Evolutionary conservation across 2,113 vertebrate species (phyloP).

Genomic region (Pelecanoides urinatrix): DNA sequence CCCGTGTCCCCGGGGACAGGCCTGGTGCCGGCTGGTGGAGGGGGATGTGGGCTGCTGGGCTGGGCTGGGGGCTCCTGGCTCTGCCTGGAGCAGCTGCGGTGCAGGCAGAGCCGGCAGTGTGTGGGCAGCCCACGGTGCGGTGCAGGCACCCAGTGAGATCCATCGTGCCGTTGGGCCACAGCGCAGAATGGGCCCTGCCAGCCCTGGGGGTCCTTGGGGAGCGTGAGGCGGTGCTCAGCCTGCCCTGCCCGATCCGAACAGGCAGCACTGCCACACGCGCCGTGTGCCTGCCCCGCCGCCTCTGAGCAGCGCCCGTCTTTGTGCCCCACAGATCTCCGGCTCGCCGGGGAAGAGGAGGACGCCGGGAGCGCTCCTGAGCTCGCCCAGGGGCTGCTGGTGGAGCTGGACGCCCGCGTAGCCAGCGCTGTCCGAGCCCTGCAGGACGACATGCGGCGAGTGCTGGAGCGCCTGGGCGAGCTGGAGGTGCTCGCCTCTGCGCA

Average conservation of each 20-base stretch:
- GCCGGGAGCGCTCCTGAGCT: fast-evolving
- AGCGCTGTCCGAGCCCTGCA: slow-evolving; percentile 80
- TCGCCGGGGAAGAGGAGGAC: fast-evolving
- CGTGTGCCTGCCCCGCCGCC: fast-evolving
- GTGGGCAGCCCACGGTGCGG: fast-evolving
- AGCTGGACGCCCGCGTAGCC: slow-evolving; percentile 78
- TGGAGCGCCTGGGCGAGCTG: slow-evolving; percentile 81
- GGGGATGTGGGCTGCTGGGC: background rate
- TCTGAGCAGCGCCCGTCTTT: background rate
- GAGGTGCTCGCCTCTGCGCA: slow-evolving; percentile 73
- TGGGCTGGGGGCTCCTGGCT: background rate
- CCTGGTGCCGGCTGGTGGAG: background rate
- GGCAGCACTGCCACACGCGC: background rate
- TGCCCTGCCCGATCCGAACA: background rate
- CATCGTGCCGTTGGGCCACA: fast-evolving
- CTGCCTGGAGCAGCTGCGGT: background rate
- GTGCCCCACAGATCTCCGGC: background rate
- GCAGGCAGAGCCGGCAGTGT: background rate
- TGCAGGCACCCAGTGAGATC: background rate
- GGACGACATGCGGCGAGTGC: slow-evolving; percentile 83
- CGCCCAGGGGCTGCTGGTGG: background rate
- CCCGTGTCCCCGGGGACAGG: fast-evolving
- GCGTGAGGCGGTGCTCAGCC: background rate
- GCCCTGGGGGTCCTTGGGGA: background rate
- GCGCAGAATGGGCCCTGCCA: fast-evolving